Percentiles rank a stretch among this genome's conserved stretches.
Evolutionary conservation across 2,113 vertebrate species (phyloP).

Genomic region (Spea bombifrons): DNA sequence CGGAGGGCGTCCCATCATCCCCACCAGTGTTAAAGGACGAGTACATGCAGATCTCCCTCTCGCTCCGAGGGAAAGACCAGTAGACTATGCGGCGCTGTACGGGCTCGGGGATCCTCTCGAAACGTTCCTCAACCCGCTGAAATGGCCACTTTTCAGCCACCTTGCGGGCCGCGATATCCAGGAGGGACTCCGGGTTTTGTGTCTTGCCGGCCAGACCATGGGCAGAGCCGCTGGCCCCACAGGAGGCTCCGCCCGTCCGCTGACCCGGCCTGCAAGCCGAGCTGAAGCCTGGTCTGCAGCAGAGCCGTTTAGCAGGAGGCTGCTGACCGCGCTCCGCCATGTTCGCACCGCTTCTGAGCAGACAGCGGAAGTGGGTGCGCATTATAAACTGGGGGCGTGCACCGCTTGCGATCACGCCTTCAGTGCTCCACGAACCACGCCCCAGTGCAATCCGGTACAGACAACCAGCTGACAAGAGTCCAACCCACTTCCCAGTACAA

Average conservation of each 20-base stretch:
- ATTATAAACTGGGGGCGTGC: constrained; percentile 71
- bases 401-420: constrained; percentile 26
- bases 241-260: constrained; percentile 71
- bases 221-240: constrained; percentile 63
- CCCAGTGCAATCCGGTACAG: neutral
- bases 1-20: constrained; percentile 66
- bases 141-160: constrained; percentile 98
- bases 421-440: constrained; percentile 3
- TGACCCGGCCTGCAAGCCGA: constrained; percentile 71
- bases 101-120: constrained; percentile 92
- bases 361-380: constrained; percentile 85
- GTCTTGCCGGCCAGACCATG: constrained; percentile 73
- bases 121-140: constrained; percentile 90
- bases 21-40: constrained; percentile 88
- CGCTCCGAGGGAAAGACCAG: constrained; percentile 94
- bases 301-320: constrained; percentile 92
- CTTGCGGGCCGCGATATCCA: constrained; percentile 89
- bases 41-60: constrained; percentile 95
- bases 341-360: constrained; percentile 89
- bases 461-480: neutral
- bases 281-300: constrained; percentile 82
- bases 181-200: constrained; percentile 83
- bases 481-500: constrained; percentile 26
- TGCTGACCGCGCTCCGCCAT: constrained; percentile 96
- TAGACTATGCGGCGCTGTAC: constrained; percentile 93